Percentiles rank a stretch among this genome's conserved stretches.
phyloP scores from a whole-genome alignment of 92 coral and sea anemone genomes.

The Epizoanthus fatuus region DNA sequence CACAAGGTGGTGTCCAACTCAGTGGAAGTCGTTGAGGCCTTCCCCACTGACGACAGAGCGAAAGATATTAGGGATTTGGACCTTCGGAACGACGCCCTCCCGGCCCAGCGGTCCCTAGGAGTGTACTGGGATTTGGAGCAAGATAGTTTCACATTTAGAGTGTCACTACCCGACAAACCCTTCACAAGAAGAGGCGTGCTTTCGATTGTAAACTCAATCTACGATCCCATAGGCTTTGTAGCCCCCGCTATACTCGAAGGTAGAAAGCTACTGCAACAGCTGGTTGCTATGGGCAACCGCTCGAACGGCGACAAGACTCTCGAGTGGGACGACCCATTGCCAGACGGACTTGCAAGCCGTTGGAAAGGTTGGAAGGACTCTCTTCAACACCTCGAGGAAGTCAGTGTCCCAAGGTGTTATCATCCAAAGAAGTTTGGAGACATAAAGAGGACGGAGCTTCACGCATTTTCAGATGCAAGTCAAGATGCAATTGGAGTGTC shows the following conservation, averaged over 20 bases:
- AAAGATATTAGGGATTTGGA: constrained; percentile 35
- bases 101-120: constrained; percentile 26
- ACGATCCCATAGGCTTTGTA: constrained; percentile 51
- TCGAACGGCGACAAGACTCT: constrained; percentile 27
- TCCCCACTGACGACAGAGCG: constrained; percentile 36
- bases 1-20: constrained; percentile 66
- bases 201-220: constrained; percentile 28
- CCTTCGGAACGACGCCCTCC: constrained; percentile 25
- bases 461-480: constrained; percentile 74
- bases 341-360: constrained; percentile 39
- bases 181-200: constrained; percentile 52
- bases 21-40: constrained; percentile 57
- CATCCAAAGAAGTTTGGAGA: constrained; percentile 45
- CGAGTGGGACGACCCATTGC: constrained; percentile 65
- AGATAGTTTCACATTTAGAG: constrained; percentile 31
- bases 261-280: constrained; percentile 43
- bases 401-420: constrained; percentile 45
- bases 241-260: constrained; percentile 54
- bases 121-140: constrained; percentile 43
- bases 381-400: constrained; percentile 40
- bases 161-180: constrained; percentile 35
- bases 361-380: constrained; percentile 60
- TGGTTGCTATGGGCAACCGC: constrained; percentile 54
- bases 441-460: constrained; percentile 36
- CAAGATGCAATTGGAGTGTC: constrained; percentile 56